phyloP scores from a whole-genome alignment of 2,797 vertebrate species.

The Chelidonichthys spinosus region DNA sequence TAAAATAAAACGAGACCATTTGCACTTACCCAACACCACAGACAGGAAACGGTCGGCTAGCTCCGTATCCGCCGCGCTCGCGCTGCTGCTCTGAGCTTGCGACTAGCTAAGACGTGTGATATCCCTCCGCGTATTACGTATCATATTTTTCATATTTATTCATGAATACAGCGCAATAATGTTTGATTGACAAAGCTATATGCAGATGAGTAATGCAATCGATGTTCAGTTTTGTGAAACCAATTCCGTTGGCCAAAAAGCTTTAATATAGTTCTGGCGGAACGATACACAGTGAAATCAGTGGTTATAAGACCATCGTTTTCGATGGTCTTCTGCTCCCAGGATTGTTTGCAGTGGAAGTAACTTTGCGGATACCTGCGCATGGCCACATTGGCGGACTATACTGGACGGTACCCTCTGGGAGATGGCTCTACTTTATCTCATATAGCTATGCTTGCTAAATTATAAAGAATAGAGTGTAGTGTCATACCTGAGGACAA shows the following conservation, averaged over 20 bases:
- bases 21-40: conserved; percentile 70
- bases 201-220: accelerated
- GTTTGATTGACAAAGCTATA: accelerated
- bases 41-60: conserved; percentile 69
- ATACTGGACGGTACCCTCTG: not conserved
- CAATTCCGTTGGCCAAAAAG: not conserved
- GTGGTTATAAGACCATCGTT: conserved; percentile 82
- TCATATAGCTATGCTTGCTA: too few relatives aligned
- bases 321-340: conserved; percentile 80
- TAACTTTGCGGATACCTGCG: conserved; percentile 27
- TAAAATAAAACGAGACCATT: conserved; percentile 38
- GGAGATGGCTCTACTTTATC: not conserved
- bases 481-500: not conserved
- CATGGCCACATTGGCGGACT: not conserved
- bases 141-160: accelerated
- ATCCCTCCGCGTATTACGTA: conserved; percentile 56
- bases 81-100: conserved; percentile 23
- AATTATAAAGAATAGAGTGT: too few relatives aligned
- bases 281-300: conserved; percentile 57
- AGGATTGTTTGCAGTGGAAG: not conserved
- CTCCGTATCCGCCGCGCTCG: conserved; percentile 59
- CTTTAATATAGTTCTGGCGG: conserved; percentile 71
- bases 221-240: accelerated
- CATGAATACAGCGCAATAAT: accelerated
- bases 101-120: conserved; percentile 12